Evolutionary conservation across 2,113 vertebrate genomes (phyloP).

Genomic region (Protobothrops mucrosquamatus): DNA sequence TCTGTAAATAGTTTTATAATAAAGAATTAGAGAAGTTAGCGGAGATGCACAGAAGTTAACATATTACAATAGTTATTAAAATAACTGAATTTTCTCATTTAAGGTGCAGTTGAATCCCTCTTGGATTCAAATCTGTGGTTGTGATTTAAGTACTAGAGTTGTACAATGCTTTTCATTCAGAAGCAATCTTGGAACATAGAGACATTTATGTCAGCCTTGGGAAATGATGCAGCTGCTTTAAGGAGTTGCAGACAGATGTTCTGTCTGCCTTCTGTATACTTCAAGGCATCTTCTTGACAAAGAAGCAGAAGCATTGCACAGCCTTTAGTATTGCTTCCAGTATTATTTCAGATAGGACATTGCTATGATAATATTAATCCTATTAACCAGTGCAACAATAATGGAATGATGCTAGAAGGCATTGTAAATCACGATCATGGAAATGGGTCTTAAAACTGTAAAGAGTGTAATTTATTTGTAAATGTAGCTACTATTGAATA

Average conservation of each 20-base stretch:
- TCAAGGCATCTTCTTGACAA: not conserved
- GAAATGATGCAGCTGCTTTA: not conserved
- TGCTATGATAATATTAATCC: not conserved
- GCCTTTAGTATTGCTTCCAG: not conserved
- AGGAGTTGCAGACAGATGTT: not conserved
- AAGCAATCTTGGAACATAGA: not conserved
- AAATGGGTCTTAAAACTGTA: not conserved
- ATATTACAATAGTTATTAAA: not conserved
- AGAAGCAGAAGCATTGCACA: not conserved
- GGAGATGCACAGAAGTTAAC: not conserved
- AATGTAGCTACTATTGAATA: not conserved
- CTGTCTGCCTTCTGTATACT: not conserved
- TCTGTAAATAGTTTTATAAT: not conserved
- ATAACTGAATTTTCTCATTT: not conserved
- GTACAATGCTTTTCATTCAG: not conserved
- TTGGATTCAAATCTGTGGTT: not conserved
- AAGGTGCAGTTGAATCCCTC: not conserved
- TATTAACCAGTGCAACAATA: not conserved
- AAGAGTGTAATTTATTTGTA: not conserved
- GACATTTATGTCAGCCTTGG: not conserved
- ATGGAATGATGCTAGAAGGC: not conserved
- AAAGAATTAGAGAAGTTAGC: not conserved
- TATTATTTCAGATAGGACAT: not conserved
- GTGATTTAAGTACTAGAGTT: not conserved
- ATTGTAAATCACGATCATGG: not conserved